Percentiles rank a stretch among this genome's conserved stretches.
phyloP scores from a whole-genome alignment of 2,888 invertebrate species.

The Heteromurus nitidus region DNA sequence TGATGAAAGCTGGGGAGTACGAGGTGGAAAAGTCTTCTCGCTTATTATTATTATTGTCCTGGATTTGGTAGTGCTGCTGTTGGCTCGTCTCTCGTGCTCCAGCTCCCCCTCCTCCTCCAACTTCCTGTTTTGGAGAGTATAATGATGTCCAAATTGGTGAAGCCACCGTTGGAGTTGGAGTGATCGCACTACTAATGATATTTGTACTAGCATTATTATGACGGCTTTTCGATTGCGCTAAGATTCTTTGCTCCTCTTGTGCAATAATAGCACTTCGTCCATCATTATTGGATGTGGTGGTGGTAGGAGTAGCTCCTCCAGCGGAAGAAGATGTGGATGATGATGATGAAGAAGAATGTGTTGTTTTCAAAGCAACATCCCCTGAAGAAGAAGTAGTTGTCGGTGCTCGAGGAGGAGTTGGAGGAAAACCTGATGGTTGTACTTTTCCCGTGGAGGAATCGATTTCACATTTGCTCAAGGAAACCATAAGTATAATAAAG shows the following conservation, averaged over 20 bases:
- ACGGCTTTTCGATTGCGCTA: slow-evolving; percentile 19
- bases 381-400: slow-evolving; percentile 21
- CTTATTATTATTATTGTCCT: slow-evolving; percentile 32
- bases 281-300: slow-evolving; percentile 22
- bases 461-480: slow-evolving; percentile 59
- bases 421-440: not conserved
- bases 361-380: slow-evolving; percentile 22
- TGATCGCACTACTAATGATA: slow-evolving; percentile 27
- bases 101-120: slow-evolving; percentile 14
- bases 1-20: not conserved
- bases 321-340: slow-evolving; percentile 22
- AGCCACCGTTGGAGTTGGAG: slow-evolving; percentile 12
- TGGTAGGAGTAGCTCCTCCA: not conserved
- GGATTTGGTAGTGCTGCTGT: slow-evolving; percentile 14
- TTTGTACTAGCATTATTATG: slow-evolving; percentile 31
- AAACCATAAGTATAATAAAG: slow-evolving; percentile 57
- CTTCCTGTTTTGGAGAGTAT: slow-evolving; percentile 41
- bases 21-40: slow-evolving; percentile 14
- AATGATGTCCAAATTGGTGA: slow-evolving; percentile 46
- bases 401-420: not conserved
- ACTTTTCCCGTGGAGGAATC: slow-evolving; percentile 44
- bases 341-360: slow-evolving; percentile 41
- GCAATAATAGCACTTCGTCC: slow-evolving; percentile 19
- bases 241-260: not conserved
- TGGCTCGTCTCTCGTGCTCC: slow-evolving; percentile 12